Conservation (phyloP, 2,888 invertebrate species). For the Diaphora mendica region DNA sequence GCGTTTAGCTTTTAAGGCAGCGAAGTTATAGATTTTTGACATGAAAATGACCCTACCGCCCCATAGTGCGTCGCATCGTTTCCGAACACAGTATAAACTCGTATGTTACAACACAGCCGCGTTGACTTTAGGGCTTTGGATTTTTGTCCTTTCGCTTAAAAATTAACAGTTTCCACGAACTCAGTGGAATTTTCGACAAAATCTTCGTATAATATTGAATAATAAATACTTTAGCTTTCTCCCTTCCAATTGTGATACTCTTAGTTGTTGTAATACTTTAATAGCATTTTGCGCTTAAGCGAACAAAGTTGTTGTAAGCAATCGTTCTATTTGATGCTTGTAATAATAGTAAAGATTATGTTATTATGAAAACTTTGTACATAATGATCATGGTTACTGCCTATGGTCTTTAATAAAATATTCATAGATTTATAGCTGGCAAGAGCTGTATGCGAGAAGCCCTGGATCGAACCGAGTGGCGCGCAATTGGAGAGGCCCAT, state of each 20-base stretch:
- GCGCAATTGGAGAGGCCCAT: no score
- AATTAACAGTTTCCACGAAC: conserved; percentile 75
- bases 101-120: conserved; percentile 35
- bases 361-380: conserved; percentile 17
- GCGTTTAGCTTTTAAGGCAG: no score
- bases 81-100: conserved; percentile 18
- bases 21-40: no score
- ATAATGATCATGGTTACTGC: neutral
- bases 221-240: conserved; percentile 63
- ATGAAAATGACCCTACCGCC: no score
- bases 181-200: conserved; percentile 57
- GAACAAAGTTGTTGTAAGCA: conserved; percentile 10
- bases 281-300: conserved; percentile 47
- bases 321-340: conserved; percentile 20
- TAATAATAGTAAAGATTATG: conserved; percentile 10
- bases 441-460: no score
- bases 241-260: conserved; percentile 60
- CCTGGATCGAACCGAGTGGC: no score
- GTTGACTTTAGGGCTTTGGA: conserved; percentile 53
- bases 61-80: no score
- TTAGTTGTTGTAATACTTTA: conserved; percentile 68
- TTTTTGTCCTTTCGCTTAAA: conserved; percentile 72
- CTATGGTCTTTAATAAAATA: conserved; percentile 1
- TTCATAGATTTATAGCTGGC: no score
- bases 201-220: conserved; percentile 71